Evolutionary conservation across 2,113 vertebrate species (phyloP), one percentile per base, ranked within the genome.

Genomic region (Mystacornis crossleyi): DNA sequence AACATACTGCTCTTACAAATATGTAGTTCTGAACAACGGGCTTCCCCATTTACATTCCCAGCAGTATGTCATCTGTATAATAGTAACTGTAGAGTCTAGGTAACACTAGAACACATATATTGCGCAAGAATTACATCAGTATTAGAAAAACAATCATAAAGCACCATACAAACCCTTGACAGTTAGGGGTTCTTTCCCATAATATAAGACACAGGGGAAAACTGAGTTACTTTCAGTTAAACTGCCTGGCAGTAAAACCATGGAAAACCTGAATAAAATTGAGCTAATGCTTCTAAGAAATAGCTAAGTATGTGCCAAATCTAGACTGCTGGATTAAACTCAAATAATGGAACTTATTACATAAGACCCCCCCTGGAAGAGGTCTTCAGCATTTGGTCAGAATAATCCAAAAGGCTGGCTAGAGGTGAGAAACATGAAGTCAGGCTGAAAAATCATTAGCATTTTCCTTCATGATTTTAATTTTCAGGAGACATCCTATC

Each of bases 181-280:
- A 91, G 38, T 65, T 77, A 65, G 4, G 33, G 18, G n/a, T 57
- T 96, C 47, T 89, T 93, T 93, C 51, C 74, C 33, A 31, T 82
- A 81, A 84, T 47, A 58, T 28, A 87, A 85, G 51, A 74, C 34
- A 82, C 29, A 51, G 16, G 58, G 36, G 58, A 72, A 86, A 88
- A 89, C n/a, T 40, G 29, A 73, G n/a, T 62, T 94, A 58, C 31
- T 72, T 62, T 82, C 70, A 75, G 29, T 88, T 94, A 88, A 93
- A 91, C 24, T 71, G 57, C 31, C 73, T 96, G 83, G 74, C 81
- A 96, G 62, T 60, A 90, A 94, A 90, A 24, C 23, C 62, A 60
- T 54, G 82, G 78, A 96, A 96, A 94, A 77, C 50, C 31, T 84
- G 94, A 93, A 73, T 81, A 91, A 78, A 93, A 80, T 25, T 66